Evolutionary conservation across 2,797 vertebrate species (phyloP), one percentile per base, ranked within the genome.

Genomic region (Bovichtus variegatus): DNA sequence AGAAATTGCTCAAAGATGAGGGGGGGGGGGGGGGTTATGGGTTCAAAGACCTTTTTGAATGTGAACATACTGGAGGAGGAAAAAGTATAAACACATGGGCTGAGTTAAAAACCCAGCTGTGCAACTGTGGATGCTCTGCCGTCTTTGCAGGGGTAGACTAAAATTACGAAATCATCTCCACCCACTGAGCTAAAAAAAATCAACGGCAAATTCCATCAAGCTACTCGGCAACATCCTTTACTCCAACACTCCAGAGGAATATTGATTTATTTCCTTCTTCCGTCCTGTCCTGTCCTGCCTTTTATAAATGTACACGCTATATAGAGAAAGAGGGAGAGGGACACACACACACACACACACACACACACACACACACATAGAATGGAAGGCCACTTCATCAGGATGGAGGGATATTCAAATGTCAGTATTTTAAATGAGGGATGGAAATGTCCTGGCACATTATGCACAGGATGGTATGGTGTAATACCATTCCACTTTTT

Each of bases 351-450:
- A 62, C 11, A 63, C 46, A n/a, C 8, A 71, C 57, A 66, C 23
- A 62, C 11, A 63, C 46, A n/a, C 8, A 71, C 11, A 63, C 46
- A n/a, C 8, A 71, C 57, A 66, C 23, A 62, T 12, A 41, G 40
- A 6, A 13, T 47, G 47, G 41, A 54, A 41, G 23, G 21, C 25
- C 47, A 3, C 62, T 25, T 60, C 15, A 13, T 74, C 54, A 27
- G 16, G 6, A 61, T 9, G 29, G 13, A 81, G 51, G 3, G 27
- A 53, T 53, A 38, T 77, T 65, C 21, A 78, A 65, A 85, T 68
- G 61, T 78, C 72, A 74, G 54, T 27, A 9, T 41, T 84, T 65
- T 71, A 78, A 76, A 76, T 57, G 31, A 50, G 27, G 15, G 23
- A 73, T 71, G 25, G 43, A 36, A 74, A 82, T 46, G 16, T 55